phyloP scores from a whole-genome alignment of 1,140 invertebrate genomes.

The Drosophila chauvacae region DNA sequence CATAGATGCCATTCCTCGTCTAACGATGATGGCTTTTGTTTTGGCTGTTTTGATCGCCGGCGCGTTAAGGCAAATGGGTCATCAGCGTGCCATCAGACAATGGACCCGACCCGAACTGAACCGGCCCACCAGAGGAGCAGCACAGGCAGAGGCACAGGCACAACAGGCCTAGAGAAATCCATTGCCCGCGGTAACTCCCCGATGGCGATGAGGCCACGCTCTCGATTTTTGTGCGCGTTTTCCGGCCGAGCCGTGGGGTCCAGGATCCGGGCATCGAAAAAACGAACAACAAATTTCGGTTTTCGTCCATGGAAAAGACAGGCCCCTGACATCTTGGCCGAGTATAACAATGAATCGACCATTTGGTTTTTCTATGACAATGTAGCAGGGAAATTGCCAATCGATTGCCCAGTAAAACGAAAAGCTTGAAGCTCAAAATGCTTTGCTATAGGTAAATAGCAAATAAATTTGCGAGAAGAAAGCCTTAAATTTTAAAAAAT shows the following conservation, averaged over 20 bases:
- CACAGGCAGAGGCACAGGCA: not conserved
- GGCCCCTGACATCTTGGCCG: slow-evolving; percentile 50
- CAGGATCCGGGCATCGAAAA: slow-evolving; percentile 20
- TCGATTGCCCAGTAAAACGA: slow-evolving; percentile 25
- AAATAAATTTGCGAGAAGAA: not conserved
- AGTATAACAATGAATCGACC: slow-evolving; percentile 45
- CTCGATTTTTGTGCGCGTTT: slow-evolving; percentile 71
- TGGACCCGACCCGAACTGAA: slow-evolving; percentile 14
- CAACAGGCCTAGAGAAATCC: slow-evolving; percentile 15
- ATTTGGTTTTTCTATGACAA: slow-evolving; percentile 29
- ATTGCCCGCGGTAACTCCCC: slow-evolving; percentile 13
- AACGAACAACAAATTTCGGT: slow-evolving; percentile 32
- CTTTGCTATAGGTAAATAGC: no score
- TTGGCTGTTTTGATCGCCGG: slow-evolving; percentile 78
- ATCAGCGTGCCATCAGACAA: slow-evolving; percentile 69
- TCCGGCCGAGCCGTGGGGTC: slow-evolving; percentile 26
- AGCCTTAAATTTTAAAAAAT: not conserved
- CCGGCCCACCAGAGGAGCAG: slow-evolving; percentile 1
- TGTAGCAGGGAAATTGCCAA: slow-evolving; percentile 24
- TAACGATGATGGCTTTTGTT: slow-evolving; percentile 82
- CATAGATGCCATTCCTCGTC: slow-evolving; percentile 30
- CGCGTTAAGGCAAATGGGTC: slow-evolving; percentile 80
- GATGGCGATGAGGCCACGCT: slow-evolving; percentile 27
- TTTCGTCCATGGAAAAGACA: slow-evolving; percentile 39
- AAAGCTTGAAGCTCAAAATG: not conserved